Percentiles rank a stretch among this genome's conserved stretches.
phyloP scores from a whole-genome alignment of 2,888 invertebrate genomes.

The Anodontia alba region DNA sequence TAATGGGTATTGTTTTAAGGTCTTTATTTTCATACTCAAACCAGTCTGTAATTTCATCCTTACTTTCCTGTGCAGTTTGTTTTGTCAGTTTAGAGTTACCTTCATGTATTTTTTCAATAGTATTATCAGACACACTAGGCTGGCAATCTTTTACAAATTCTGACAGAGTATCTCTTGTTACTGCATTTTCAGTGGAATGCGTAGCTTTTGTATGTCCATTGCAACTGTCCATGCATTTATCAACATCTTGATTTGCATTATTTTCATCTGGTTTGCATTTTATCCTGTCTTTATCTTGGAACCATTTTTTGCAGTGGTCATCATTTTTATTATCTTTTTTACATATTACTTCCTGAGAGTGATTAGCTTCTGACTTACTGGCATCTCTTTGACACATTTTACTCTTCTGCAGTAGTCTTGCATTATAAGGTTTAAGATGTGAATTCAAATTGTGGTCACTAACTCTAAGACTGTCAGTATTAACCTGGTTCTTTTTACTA shows the following conservation, averaged over 20 bases:
- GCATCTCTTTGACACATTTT: background rate
- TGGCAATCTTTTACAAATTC: too few relatives aligned
- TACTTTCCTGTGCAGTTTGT: background rate
- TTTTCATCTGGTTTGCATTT: too few relatives aligned
- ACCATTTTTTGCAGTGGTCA: too few relatives aligned
- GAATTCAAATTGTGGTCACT: slow-evolving; percentile 21
- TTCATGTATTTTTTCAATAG: background rate
- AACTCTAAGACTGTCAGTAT: background rate
- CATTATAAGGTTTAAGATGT: slow-evolving; percentile 49
- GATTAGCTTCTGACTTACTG: background rate
- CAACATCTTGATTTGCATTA: too few relatives aligned
- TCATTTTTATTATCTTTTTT: background rate
- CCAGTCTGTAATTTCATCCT: slow-evolving; percentile 39
- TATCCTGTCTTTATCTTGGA: too few relatives aligned
- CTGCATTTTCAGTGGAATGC: too few relatives aligned
- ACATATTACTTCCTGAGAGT: background rate
- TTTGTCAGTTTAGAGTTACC: background rate
- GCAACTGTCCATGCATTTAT: too few relatives aligned
- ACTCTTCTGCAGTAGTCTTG: slow-evolving; percentile 50
- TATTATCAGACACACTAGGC: background rate
- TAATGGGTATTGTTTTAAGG: slow-evolving; percentile 35
- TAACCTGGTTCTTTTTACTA: background rate
- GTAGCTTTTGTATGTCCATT: too few relatives aligned
- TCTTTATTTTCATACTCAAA: slow-evolving; percentile 54
- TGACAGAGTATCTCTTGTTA: background rate